Base-by-base conservation (phyloP, 2,888 invertebrate species). In the Eilema depressum region DNA sequence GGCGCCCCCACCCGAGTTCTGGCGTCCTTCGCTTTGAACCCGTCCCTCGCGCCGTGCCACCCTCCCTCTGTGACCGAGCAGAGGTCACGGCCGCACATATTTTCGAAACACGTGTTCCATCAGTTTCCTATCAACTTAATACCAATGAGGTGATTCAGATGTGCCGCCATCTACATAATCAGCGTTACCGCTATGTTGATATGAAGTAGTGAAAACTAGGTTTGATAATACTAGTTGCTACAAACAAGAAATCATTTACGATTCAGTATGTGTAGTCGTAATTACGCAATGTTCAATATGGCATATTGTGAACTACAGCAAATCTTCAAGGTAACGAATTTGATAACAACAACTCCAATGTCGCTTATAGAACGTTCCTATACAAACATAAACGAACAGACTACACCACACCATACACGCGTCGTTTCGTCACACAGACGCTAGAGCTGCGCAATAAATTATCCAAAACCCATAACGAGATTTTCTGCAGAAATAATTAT, bases 81-180 rank as follows among this genome's bases (percentile, higher is more conserved):
- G 86, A 91, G 95, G 93, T 95, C 95, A 94, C 83, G 95, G 95
- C 86, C 95, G 88, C 83, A 83, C 82, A 86, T 90, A 92, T 90
- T 92, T 92, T 86, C 78, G 83, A 87, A 89, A 78, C 89, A 89
- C 88, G 88, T 89, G 88, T 83, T 84, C 64, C 79, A 82, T 83
- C 73, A 82, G 82, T 85, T 86, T 85, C 83, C 81, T 75, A 83
- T 82, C 75, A 78, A 81, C 71, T 69, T 80, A 72, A 53, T 23
- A 23, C 28, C 2, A 53, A n/a, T 53, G 8, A 75, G 67, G 67
- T 53, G 23, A 63, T 25, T 26, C 17, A 74, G 62, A 73, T 67
- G 60, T 73, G 37, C 69, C 23, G 37, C 30, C 23, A 63, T 47
- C 56, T 63, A 74, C 25, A 74, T 63, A 73, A 61, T 47, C 37